Base-by-base conservation (phyloP, 1,140 invertebrate genomes). In the Plectrocnemia conspersa region DNA sequence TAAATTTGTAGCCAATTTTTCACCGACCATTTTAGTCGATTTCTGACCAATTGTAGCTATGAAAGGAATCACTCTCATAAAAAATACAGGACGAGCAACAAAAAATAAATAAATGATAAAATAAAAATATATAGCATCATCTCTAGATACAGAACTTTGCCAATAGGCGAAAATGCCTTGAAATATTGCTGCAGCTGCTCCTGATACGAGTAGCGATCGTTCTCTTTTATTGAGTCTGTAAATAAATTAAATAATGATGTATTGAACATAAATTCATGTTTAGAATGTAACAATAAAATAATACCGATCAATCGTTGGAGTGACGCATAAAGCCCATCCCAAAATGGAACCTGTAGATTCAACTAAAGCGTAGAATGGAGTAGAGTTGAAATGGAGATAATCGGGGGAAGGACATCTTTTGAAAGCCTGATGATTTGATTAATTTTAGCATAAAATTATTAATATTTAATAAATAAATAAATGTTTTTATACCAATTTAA, bases 351-450 rank as follows among this genome's bases (percentile, higher is more conserved):
- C 55, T 9, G 55, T 61, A 13, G 54, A 10, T 38, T 54, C 40
- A 3, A 61, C 59, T 3, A 61, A 49, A 7, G 59, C 21, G 33
- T 54, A 61, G 7, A 50, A 38, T 1, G 55, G 54, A 13, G 59
- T 61, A 3, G 59, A 54, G 29, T 54, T 53, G 35, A 35, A 57
- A 48, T 61, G 59, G 0, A 61, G 35, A 25, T 46, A 61, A 4
- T 57, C 54, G 13, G 59, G 55, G 45, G 59, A 42, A 2, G 59
- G 59, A 38, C 59, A 61, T 55, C 59, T 54, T 40, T 61, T 61
- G 32, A 61, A 61, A 13, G 59, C 59, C 59, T 61, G 22, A 38
- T 53, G 54, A 32, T 33, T 40, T 38, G 19, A 40, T 52, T 19
- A 38, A 38, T 13, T 5, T 9, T 7, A 52, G 25, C 32, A 42